A percentile compares a stretch with the other conserved stretches of the same genome.
Evolutionary conservation across 2,888 invertebrate species (phyloP).

Genomic region (Baronia brevicornis): DNA sequence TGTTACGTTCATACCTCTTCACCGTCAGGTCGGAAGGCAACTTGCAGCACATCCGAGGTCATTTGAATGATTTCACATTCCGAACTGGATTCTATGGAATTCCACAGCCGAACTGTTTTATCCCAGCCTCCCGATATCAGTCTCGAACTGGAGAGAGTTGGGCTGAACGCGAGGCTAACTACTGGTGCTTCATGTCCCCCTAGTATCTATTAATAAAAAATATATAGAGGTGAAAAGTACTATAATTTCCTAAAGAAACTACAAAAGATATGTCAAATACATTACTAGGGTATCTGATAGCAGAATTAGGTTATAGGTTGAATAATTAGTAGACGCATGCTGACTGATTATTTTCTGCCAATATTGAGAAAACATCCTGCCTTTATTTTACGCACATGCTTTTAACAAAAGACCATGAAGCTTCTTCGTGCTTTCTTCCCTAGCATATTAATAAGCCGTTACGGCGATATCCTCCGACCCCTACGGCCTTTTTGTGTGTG

Average conservation of each 20-base stretch:
- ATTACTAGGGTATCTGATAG: too few relatives aligned
- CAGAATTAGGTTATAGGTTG: too few relatives aligned
- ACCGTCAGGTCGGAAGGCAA: slow-evolving; percentile 93
- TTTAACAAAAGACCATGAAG: too few relatives aligned
- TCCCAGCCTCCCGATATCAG: slow-evolving; percentile 97
- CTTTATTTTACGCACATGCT: too few relatives aligned
- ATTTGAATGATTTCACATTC: slow-evolving; percentile 88
- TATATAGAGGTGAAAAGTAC: neutral
- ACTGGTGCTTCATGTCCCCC: slow-evolving; percentile 97
- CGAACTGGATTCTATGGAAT: slow-evolving; percentile 88
- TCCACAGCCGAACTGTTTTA: slow-evolving; percentile 91
- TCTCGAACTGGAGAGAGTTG: slow-evolving; percentile 80
- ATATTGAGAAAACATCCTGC: too few relatives aligned
- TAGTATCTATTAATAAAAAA: slow-evolving; percentile 73
- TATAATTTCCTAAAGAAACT: neutral
- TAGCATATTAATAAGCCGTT: too few relatives aligned
- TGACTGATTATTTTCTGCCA: too few relatives aligned
- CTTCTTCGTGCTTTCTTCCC: too few relatives aligned
- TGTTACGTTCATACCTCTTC: slow-evolving; percentile 74
- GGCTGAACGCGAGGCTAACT: slow-evolving; percentile 86
- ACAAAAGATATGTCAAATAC: too few relatives aligned
- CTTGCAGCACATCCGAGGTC: slow-evolving; percentile 86
- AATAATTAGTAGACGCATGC: too few relatives aligned
- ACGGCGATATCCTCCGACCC: too few relatives aligned
- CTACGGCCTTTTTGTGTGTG: too few relatives aligned